Evolutionary conservation across 2,888 invertebrate species (phyloP), one percentile per base, ranked within the genome.

Genomic region (Dryocosmus kuriphilus): DNA sequence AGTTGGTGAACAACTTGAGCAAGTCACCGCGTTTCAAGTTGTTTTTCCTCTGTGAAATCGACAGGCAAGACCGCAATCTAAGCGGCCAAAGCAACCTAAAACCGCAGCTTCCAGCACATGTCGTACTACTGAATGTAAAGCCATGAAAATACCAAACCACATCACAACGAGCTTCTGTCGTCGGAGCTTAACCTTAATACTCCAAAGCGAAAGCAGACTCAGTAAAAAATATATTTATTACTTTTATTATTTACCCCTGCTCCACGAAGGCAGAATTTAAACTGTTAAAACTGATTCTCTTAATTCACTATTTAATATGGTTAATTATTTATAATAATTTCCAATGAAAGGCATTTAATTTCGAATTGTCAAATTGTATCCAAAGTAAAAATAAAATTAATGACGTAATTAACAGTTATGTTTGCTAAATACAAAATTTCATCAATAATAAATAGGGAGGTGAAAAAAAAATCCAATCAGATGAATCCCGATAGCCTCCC

Each of bases 51-150:
- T 79, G 85, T 86, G 86, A 86, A 88, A 89, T 89, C 88, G 89
- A 89, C 89, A 89, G 88, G 86, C 82, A 81, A 83, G 81, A 86
- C 90, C 89, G 84, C 86, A 88, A 82, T 78, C 83, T 86, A 85
- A 88, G 85, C 85, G 83, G 78, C 75, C 79, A 77, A 67, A 78
- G 77, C 79, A 71, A 77, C 76, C 74, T 55, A 77, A 77, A 77
- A 79, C 81, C 79, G 74, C 80, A 30, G 71, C 71, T 71, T 71
- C 41, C 46, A 71, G 51, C 11, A 30, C 71, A 71, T 51, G 46
- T 27, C 24, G 27, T 41, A 46, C 27, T 67, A 46, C 30, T 71
- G 30, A 51, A 71, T 71, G 46, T 71, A 71, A 71, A 71, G 51
- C 71, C 71, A 71, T 30, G 51, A 71, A 51, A 71, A 71, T 46